phyloP scores from a whole-genome alignment of 2,113 vertebrate genomes.

The Oryzias celebensis region DNA sequence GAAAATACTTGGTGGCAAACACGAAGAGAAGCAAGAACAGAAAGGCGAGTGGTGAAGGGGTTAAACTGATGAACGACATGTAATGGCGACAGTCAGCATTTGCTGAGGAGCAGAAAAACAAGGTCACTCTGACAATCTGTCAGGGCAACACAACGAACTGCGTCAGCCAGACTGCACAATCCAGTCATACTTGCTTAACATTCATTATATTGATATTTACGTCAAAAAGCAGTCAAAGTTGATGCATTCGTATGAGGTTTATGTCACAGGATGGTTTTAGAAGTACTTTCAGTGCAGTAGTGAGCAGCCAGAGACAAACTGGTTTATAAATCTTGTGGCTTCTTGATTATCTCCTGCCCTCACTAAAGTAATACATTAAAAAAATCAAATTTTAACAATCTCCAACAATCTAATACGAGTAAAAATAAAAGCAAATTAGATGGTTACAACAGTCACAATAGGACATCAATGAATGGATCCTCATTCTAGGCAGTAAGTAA shows the following conservation, averaged over 20 bases:
- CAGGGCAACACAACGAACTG: constrained; percentile 19
- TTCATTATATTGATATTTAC: constrained; percentile 30
- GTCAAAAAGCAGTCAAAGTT: constrained; percentile 38
- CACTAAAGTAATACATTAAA: no score
- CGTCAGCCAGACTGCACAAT: constrained; percentile 29
- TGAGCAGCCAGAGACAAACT: constrained; percentile 33
- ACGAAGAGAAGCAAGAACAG: not conserved
- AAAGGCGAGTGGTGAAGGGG: constrained; percentile 4
- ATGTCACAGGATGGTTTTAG: constrained; percentile 7
- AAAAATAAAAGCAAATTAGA: constrained; percentile 18
- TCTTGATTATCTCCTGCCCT: no score
- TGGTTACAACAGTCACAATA: constrained; percentile 30
- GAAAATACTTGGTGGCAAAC: not conserved
- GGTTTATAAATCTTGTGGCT: no score
- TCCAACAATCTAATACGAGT: constrained; percentile 20
- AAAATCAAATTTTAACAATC: constrained; percentile 29
- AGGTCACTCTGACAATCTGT: constrained; percentile 48
- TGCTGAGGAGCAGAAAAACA: constrained; percentile 31
- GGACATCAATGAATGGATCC: constrained; percentile 56
- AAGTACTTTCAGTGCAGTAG: constrained; percentile 24
- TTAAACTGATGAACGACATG: constrained; percentile 27
- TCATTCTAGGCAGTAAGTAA: constrained; percentile 34
- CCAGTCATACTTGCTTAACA: constrained; percentile 31
- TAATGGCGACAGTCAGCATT: constrained; percentile 36
- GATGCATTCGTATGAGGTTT: constrained; percentile 30